These are phyloP conservation scores for Ctenodactylus gundi DNA, from an alignment of 2,113 vertebrate species.

Conservation along the genomic window DNA sequence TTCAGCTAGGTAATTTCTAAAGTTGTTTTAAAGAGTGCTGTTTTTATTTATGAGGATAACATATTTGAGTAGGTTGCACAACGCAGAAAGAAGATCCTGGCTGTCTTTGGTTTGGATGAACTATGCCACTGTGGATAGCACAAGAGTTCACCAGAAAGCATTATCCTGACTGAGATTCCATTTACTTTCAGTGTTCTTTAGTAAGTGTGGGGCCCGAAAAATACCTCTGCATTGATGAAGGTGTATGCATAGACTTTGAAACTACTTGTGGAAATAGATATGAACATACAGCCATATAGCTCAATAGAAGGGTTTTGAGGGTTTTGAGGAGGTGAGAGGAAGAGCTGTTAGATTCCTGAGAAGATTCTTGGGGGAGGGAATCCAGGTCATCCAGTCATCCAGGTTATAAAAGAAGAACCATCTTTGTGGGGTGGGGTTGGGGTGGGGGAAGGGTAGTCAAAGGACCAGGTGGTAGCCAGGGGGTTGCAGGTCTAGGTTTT, in stretches of 20 bases:
- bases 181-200: background rate
- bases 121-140: background rate
- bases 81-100: background rate
- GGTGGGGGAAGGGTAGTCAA: background rate
- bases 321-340: background rate
- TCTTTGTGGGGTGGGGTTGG: too few relatives aligned
- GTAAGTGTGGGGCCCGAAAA: background rate
- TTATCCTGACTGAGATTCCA: background rate
- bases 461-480: background rate
- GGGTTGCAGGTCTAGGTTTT: background rate
- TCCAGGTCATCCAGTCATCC: background rate
- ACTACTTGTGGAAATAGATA: background rate
- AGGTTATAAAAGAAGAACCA: background rate
- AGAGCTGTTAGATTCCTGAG: background rate
- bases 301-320: background rate
- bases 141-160: background rate
- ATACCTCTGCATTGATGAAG: background rate
- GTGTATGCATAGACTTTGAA: background rate
- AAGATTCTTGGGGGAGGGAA: background rate
- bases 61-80: background rate
- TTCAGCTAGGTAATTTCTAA: constrained; percentile 12
- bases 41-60: background rate
- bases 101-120: background rate
- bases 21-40: background rate
- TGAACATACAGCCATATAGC: background rate